phyloP scores from a whole-genome alignment of 2,113 vertebrate genomes.

The Petrocephalus zakoni region DNA sequence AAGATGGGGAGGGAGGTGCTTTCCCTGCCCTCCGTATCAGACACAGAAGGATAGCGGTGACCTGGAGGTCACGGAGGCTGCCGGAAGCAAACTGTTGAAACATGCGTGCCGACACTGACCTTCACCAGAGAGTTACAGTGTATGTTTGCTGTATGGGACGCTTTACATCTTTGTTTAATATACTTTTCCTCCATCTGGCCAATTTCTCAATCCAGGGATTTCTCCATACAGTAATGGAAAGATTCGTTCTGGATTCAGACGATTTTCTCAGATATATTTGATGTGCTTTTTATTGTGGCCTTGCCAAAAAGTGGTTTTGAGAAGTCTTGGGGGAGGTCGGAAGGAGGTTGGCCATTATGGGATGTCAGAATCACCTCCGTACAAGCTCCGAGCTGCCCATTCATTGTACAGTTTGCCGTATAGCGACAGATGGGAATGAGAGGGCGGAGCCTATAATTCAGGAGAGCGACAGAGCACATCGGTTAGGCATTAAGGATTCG shows the following conservation, averaged over 20 bases:
- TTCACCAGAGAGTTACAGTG: conserved; percentile 19
- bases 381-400: not conserved
- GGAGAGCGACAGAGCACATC: not conserved
- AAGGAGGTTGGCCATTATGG: conserved; percentile 31
- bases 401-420: not conserved
- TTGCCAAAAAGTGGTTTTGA: conserved; percentile 41
- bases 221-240: conserved; percentile 41
- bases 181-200: conserved; percentile 31
- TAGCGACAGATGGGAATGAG: not conserved
- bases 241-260: conserved; percentile 38
- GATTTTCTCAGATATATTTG: conserved; percentile 41
- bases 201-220: conserved; percentile 42
- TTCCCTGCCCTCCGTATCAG: not conserved
- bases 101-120: not conserved
- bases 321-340: not conserved
- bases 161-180: conserved; percentile 53
- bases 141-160: conserved; percentile 36
- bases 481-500: not conserved
- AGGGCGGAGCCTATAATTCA: not conserved
- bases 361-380: not conserved
- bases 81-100: not conserved
- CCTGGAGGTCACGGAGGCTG: not conserved
- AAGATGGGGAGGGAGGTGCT: not conserved
- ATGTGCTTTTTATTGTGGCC: conserved; percentile 40
- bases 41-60: not conserved